A percentile compares a stretch with the other conserved stretches of the same genome.
Evolutionary conservation across 2,888 invertebrate species (phyloP).

Genomic region (Halictus ligatus): DNA sequence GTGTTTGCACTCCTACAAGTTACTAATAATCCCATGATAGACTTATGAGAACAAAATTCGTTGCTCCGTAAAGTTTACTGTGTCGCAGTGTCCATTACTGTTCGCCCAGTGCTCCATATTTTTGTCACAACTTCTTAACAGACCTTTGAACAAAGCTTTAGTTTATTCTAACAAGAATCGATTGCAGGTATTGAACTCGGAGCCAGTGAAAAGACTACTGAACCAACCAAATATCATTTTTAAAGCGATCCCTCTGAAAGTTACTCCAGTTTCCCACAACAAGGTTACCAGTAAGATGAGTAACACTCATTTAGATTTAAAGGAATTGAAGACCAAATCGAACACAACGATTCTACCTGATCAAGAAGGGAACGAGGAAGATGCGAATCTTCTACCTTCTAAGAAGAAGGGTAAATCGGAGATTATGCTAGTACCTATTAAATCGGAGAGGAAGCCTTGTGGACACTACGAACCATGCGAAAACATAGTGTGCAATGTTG

Average conservation of each 20-base stretch:
- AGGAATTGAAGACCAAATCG: slow-evolving; percentile 57
- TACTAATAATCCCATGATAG: not conserved
- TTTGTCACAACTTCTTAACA: not conserved
- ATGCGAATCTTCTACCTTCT: slow-evolving; percentile 77
- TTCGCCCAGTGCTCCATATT: not conserved
- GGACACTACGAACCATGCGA: slow-evolving; percentile 81
- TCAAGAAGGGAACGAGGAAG: slow-evolving; percentile 57
- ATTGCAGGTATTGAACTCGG: slow-evolving; percentile 78
- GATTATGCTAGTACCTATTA: slow-evolving; percentile 76
- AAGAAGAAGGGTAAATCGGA: slow-evolving; percentile 80
- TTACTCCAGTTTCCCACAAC: slow-evolving; percentile 47
- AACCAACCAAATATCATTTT: slow-evolving; percentile 80
- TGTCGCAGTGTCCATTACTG: not conserved
- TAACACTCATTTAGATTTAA: slow-evolving; percentile 39
- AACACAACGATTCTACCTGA: slow-evolving; percentile 65
- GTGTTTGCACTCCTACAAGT: not conserved
- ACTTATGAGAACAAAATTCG: not conserved
- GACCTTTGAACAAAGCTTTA: not conserved
- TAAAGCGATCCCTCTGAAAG: slow-evolving; percentile 71
- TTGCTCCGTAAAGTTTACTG: not conserved
- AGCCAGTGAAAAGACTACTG: slow-evolving; percentile 78
- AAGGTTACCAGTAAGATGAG: slow-evolving; percentile 57
- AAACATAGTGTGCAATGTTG: slow-evolving; percentile 78
- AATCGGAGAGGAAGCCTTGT: slow-evolving; percentile 73
- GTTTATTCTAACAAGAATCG: not conserved